phyloP scores from a whole-genome alignment of 2,888 invertebrate species.

The Ennomos quercinarius region DNA sequence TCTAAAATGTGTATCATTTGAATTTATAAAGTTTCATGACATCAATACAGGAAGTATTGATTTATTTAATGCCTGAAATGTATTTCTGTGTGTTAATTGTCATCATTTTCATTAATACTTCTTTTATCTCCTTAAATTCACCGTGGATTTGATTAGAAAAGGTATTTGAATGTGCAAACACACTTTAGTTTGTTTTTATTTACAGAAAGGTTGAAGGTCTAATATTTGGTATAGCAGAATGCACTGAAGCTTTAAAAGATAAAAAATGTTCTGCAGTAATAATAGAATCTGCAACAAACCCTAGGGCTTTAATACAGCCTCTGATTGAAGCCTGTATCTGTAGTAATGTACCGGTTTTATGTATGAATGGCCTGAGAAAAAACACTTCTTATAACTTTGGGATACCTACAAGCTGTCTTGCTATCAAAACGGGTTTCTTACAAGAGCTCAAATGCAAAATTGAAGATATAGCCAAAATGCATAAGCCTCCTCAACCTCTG shows the following conservation, averaged over 20 bases:
- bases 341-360: slow-evolving; percentile 63
- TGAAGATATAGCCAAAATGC: slow-evolving; percentile 50
- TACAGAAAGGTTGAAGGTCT: slow-evolving; percentile 70
- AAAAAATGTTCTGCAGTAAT: slow-evolving; percentile 66
- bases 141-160: too few relatives aligned
- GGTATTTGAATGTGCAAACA: not conserved
- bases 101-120: too few relatives aligned
- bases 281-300: slow-evolving; percentile 71
- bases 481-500: slow-evolving; percentile 38
- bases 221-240: slow-evolving; percentile 73
- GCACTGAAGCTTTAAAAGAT: slow-evolving; percentile 52
- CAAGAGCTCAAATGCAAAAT: slow-evolving; percentile 52
- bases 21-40: too few relatives aligned
- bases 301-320: slow-evolving; percentile 72
- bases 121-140: too few relatives aligned
- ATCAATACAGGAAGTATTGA: too few relatives aligned
- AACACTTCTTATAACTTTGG: slow-evolving; percentile 62
- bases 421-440: slow-evolving; percentile 57
- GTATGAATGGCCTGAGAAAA: slow-evolving; percentile 66
- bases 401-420: slow-evolving; percentile 73
- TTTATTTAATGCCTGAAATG: too few relatives aligned
- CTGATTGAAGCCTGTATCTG: slow-evolving; percentile 63
- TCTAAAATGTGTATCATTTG: too few relatives aligned
- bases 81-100: too few relatives aligned
- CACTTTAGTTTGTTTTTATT: slow-evolving; percentile 30